Percentiles rank a stretch among this genome's conserved stretches.
Conservation (phyloP, 2,888 invertebrate species). For the Folsomia manolachei region DNA sequence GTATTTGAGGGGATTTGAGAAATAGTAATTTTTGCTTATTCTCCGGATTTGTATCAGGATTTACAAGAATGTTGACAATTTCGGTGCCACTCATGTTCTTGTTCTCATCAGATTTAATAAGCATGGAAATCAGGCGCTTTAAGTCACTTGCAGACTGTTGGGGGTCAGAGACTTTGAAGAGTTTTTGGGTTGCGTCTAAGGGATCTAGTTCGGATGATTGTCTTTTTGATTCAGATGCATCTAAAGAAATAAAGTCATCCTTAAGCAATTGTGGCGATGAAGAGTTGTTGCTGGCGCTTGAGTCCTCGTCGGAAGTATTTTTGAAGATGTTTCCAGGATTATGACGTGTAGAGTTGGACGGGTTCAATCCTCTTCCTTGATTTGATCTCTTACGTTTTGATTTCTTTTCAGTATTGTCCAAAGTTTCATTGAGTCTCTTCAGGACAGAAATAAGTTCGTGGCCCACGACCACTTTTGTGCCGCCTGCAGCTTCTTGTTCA, state of each 20-base stretch:
- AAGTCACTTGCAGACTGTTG: slow-evolving; percentile 49
- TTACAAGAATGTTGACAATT: slow-evolving; percentile 49
- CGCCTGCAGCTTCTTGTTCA: background rate
- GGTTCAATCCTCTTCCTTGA: slow-evolving; percentile 1
- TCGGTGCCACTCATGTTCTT: slow-evolving; percentile 40
- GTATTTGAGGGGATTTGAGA: slow-evolving; percentile 49
- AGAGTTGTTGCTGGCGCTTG: background rate
- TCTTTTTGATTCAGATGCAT: background rate
- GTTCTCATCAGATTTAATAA: slow-evolving; percentile 39
- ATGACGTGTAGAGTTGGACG: background rate
- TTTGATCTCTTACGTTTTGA: background rate
- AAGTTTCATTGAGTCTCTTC: slow-evolving; percentile 35
- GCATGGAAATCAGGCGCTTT: slow-evolving; percentile 47
- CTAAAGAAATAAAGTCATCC: background rate
- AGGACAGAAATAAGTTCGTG: slow-evolving; percentile 40
- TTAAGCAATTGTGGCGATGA: background rate
- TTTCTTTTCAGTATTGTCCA: background rate
- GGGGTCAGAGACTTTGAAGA: slow-evolving; percentile 48
- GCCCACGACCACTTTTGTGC: slow-evolving; percentile 20
- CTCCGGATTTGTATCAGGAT: slow-evolving; percentile 37
- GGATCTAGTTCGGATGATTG: background rate
- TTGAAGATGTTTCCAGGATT: background rate
- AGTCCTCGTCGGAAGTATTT: background rate
- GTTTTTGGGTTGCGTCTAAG: slow-evolving; percentile 20
- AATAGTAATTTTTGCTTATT: slow-evolving; percentile 45